Conservation (phyloP, 2,888 invertebrate species). For the Aphelenchoides bicaudatus region DNA sequence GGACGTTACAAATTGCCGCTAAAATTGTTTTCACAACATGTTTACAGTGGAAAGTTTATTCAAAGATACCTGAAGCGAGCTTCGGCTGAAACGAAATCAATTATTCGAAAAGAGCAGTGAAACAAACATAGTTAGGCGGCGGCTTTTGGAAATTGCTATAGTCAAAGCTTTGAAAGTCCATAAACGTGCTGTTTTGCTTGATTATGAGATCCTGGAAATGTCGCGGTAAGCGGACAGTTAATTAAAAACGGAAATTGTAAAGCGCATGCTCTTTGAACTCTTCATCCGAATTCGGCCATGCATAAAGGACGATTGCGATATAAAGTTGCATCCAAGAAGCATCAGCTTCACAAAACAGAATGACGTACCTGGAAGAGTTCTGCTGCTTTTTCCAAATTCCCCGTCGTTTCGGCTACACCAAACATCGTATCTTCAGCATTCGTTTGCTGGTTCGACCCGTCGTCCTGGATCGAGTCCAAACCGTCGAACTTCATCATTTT, state of each 20-base stretch:
- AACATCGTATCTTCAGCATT: slow-evolving; percentile 6
- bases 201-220: no score
- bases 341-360: no score
- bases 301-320: no score
- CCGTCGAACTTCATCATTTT: no score
- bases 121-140: slow-evolving; percentile 19
- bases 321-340: no score
- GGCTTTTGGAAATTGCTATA: slow-evolving; percentile 17
- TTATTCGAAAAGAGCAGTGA: background rate
- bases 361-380: slow-evolving; percentile 6
- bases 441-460: no score
- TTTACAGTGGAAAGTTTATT: background rate
- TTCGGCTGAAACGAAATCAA: background rate
- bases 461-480: no score
- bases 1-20: slow-evolving; percentile 47
- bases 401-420: background rate
- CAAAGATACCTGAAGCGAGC: background rate
- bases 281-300: no score
- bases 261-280: no score
- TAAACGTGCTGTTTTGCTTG: no score
- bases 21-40: slow-evolving; percentile 51
- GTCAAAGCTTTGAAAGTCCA: background rate
- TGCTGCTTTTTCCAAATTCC: background rate
- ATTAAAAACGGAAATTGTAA: no score
- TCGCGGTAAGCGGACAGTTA: no score